phyloP scores from a whole-genome alignment of 2,113 vertebrate species.

The Pipra filicauda region DNA sequence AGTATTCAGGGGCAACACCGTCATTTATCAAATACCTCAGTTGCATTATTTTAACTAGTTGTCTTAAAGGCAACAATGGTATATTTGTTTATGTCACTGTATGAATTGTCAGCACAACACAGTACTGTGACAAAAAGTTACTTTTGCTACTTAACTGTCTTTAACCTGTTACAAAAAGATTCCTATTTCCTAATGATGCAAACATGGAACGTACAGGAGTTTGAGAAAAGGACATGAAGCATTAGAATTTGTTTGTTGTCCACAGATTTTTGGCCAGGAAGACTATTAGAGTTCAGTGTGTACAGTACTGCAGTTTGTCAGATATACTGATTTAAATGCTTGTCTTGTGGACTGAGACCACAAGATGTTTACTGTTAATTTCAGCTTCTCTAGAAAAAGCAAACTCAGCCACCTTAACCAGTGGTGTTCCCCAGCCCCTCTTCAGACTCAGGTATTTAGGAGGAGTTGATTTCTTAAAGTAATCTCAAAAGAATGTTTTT shows the following conservation, averaged over 20 bases:
- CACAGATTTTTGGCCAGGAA: background rate
- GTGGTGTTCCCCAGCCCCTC: background rate
- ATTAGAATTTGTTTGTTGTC: background rate
- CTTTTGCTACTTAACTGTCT: background rate
- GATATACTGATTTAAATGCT: background rate
- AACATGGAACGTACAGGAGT: background rate
- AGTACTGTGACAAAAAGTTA: background rate
- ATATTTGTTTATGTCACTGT: background rate
- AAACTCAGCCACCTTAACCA: background rate
- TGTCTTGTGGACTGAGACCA: background rate
- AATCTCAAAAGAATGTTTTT: background rate
- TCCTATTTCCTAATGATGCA: background rate
- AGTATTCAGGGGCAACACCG: background rate
- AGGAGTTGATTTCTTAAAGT: background rate
- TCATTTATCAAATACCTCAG: background rate
- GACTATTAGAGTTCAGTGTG: background rate
- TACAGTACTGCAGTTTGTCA: background rate
- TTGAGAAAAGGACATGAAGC: background rate
- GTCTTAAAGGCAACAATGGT: background rate
- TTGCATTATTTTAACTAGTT: background rate
- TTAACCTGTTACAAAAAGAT: background rate
- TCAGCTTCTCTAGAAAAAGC: background rate
- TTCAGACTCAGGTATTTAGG: conserved; percentile 4
- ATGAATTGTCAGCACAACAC: background rate
- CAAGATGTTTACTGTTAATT: background rate